A percentile compares a stretch with the other conserved stretches of the same genome.
These are phyloP conservation scores for Pogonognathellus flavescens DNA, from an alignment of 1,140 invertebrate genomes.

Conservation along the genomic window DNA sequence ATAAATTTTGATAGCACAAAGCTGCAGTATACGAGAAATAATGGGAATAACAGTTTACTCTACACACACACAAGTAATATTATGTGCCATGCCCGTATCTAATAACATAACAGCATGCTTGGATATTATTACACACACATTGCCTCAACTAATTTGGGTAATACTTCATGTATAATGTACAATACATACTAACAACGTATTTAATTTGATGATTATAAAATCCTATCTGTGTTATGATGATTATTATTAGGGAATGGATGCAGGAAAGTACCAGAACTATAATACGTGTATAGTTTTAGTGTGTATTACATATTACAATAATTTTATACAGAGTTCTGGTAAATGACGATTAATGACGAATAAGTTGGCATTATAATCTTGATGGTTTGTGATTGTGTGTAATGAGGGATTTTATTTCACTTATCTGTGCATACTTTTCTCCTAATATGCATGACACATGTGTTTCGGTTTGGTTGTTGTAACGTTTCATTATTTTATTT, in stretches of 20 bases:
- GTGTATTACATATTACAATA: neutral
- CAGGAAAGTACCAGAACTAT: neutral
- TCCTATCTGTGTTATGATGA: neutral
- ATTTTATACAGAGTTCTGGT: neutral
- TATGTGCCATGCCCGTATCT: too few relatives aligned
- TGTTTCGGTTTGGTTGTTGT: constrained; percentile 8
- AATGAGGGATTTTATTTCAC: constrained; percentile 47
- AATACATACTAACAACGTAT: too few relatives aligned
- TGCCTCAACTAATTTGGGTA: neutral
- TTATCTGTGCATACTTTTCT: neutral
- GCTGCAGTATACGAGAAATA: neutral
- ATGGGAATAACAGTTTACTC: too few relatives aligned
- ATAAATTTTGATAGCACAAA: neutral
- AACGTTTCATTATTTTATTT: constrained; percentile 21
- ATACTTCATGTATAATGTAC: too few relatives aligned
- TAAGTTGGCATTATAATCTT: constrained; percentile 41
- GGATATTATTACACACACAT: constrained; percentile 25
- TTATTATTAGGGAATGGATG: neutral
- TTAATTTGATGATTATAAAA: too few relatives aligned
- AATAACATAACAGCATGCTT: neutral
- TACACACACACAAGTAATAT: too few relatives aligned
- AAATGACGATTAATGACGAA: constrained; percentile 45
- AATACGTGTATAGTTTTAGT: neutral
- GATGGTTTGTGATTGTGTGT: constrained; percentile 24
- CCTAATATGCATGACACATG: neutral